Evolutionary conservation across 2,797 vertebrate genomes (phyloP).

Genomic region (Phoxinus dragarum): DNA sequence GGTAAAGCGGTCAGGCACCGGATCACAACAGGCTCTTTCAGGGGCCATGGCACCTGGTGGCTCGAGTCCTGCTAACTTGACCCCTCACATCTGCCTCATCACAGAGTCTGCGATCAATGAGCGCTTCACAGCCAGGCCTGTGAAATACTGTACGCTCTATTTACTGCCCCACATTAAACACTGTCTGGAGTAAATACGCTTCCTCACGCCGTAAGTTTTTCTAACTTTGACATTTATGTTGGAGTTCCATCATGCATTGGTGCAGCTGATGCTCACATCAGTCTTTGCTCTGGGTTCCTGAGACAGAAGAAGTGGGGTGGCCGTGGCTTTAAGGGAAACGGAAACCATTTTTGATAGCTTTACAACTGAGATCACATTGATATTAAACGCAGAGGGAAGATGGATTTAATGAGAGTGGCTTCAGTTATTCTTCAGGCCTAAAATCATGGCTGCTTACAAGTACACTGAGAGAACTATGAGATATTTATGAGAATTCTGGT

Average conservation of each 20-base stretch:
- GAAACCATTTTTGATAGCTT: slow-evolving; percentile 16
- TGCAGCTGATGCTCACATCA: neutral
- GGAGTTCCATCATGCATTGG: slow-evolving; percentile 15
- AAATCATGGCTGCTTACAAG: neutral
- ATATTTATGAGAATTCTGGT: neutral
- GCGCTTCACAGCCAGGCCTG: slow-evolving; percentile 15
- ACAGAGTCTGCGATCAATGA: slow-evolving; percentile 37
- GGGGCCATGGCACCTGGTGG: slow-evolving; percentile 60
- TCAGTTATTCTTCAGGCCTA: neutral
- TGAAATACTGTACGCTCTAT: slow-evolving; percentile 42
- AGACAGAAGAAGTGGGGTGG: slow-evolving; percentile 15
- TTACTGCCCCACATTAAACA: slow-evolving; percentile 45
- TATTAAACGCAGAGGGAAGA: neutral
- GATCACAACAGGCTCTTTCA: slow-evolving; percentile 62
- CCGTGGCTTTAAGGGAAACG: slow-evolving; percentile 17
- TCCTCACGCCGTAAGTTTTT: slow-evolving; percentile 30
- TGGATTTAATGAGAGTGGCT: slow-evolving; percentile 1
- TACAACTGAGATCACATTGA: slow-evolving; percentile 2
- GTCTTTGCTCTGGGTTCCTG: neutral
- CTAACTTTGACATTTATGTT: slow-evolving; percentile 47
- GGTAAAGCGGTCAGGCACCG: slow-evolving; percentile 13
- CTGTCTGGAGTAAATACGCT: slow-evolving; percentile 41
- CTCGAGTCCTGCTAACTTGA: slow-evolving; percentile 22
- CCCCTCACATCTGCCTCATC: slow-evolving; percentile 42
- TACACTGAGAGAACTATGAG: neutral